Conservation (phyloP, 2,888 invertebrate genomes). For the Mythimna ferrago region DNA sequence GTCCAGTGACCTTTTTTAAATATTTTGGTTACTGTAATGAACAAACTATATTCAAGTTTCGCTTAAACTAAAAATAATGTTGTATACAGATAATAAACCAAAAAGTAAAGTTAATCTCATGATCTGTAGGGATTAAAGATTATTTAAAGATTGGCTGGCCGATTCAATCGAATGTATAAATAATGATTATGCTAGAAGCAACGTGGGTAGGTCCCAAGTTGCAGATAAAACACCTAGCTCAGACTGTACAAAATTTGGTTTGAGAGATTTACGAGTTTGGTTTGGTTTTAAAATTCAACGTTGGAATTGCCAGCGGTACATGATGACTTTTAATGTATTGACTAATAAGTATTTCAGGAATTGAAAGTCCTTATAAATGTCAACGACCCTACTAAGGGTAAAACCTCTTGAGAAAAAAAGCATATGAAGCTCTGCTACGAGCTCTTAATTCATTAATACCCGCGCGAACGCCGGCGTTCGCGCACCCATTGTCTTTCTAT, state of each 20-base stretch:
- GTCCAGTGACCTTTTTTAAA: no score
- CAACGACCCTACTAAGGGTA: no score
- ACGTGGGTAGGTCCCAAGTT: conserved; percentile 7
- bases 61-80: background rate
- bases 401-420: no score
- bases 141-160: background rate
- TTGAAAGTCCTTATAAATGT: background rate
- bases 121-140: conserved; percentile 13
- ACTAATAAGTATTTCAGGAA: background rate
- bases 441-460: no score
- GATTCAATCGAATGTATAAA: conserved; percentile 24
- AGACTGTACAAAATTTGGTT: background rate
- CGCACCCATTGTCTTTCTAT: no score
- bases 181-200: conserved; percentile 14
- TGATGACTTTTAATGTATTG: background rate
- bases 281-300: background rate
- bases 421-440: no score
- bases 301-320: background rate
- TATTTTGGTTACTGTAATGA: no score
- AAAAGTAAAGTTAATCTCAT: background rate
- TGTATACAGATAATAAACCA: no score
- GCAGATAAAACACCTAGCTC: conserved; percentile 18
- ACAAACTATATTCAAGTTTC: no score
- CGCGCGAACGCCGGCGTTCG: no score
- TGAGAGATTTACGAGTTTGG: background rate